Evolutionary conservation across 2,113 vertebrate genomes (phyloP).

Genomic region (Galemys pyrenaicus): DNA sequence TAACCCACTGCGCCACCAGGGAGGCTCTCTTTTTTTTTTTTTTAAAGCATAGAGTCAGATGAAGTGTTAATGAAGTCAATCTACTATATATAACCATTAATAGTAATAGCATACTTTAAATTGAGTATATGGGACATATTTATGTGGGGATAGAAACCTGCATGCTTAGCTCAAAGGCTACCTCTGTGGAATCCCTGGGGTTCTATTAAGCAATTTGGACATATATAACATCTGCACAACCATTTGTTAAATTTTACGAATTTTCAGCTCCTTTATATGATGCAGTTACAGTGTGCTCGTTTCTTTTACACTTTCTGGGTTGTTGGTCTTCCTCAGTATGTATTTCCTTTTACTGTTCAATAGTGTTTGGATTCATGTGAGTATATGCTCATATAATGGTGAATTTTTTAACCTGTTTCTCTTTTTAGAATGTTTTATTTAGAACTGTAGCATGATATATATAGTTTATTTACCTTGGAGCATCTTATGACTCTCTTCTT

Average conservation of each 20-base stretch:
- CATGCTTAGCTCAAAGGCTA: not conserved
- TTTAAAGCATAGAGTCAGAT: conserved; percentile 25
- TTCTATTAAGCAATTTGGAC: not conserved
- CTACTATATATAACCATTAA: not conserved
- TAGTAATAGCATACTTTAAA: not conserved
- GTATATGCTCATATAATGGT: conserved; percentile 23
- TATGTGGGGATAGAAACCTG: not conserved
- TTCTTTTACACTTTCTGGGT: not conserved
- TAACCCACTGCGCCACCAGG: too few species aligned
- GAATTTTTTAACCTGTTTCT: conserved; percentile 44
- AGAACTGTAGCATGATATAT: conserved; percentile 30
- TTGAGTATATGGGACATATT: not conserved
- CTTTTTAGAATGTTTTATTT: conserved; percentile 49
- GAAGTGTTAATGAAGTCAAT: too few species aligned
- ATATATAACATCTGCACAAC: not conserved
- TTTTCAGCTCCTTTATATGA: not conserved
- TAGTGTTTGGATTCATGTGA: conserved; percentile 37
- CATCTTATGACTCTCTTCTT: conserved; percentile 60
- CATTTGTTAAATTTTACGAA: conserved; percentile 51
- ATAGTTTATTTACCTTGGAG: conserved; percentile 47
- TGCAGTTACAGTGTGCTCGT: not conserved
- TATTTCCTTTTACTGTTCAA: not conserved
- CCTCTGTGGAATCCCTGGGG: not conserved
- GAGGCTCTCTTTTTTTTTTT: too few species aligned
- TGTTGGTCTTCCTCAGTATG: not conserved